Evolutionary conservation across 2,797 vertebrate species (phyloP), one percentile per base, ranked within the genome.

Genomic region (Takifugu ocellatus): DNA sequence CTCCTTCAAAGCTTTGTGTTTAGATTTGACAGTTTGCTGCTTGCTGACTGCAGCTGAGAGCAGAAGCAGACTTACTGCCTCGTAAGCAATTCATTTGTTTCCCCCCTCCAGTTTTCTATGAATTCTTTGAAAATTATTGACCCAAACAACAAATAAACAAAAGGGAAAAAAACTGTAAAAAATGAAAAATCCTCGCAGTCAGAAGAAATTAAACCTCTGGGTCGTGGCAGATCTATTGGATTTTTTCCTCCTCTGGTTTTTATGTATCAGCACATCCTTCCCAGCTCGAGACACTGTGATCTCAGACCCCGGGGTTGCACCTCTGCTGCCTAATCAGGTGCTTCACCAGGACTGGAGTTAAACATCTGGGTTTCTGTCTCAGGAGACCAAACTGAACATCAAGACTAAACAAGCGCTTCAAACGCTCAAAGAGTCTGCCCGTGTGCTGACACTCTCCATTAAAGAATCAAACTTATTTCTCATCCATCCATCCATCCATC

Each of bases 1-100:
- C 39, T 29, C 66, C 63, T 74, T 74, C 67, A 72, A 75, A 62
- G 57, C 47, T 51, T 63, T 67, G 54, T 61, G 57, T 61, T 77
- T 51, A 7, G 16, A 59, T 78, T 39, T 72, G 29, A 26, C 54
- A 39, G 36, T 53, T 63, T 65, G 27, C 31, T 14, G 7, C 57
- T 66, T 25, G 52, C 21, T 51, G 60, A 52, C 59, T 59, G 36
- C 54, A 62, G 62, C 61, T 54, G 59, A 69, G 47, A 69, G 45
- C 68, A 25, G 43, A 25, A 61, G 50, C 62, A 24, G 59, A 63
- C 39, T 59, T 57, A 15, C 46, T 51, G 48, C 29, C 16, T 47
- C 45, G 33, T 39, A 21, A 56, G 26, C 51, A 57, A 54, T 51
- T 36, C 55, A n/a, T 49, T 46, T 12, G 36, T 46, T 21, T 25